Percentiles rank a stretch among this genome's conserved stretches.
These are phyloP conservation scores for Baryphthengus martii DNA, from an alignment of 2,113 vertebrate genomes.

Conservation along the genomic window DNA sequence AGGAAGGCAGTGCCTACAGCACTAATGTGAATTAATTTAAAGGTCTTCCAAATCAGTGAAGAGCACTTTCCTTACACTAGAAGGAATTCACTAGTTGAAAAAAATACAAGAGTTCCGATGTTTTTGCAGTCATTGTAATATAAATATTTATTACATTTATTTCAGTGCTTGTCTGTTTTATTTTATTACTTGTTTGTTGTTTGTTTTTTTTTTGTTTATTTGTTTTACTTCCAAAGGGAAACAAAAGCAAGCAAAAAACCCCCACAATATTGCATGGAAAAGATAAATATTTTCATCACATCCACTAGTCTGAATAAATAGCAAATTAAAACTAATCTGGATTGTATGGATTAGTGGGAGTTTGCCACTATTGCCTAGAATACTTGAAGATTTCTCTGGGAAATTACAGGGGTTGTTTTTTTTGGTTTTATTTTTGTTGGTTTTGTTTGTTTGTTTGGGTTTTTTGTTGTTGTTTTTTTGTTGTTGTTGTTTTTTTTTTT, in stretches of 20 bases:
- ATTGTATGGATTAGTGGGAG: neutral
- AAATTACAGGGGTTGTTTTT: neutral
- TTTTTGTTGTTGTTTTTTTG: neutral
- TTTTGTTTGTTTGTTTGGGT: too few relatives aligned
- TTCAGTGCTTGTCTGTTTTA: neutral
- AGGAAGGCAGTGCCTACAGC: neutral
- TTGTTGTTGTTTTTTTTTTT: neutral
- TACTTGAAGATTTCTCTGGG: neutral
- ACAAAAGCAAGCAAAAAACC: neutral
- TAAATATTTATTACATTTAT: neutral
- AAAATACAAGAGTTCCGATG: neutral
- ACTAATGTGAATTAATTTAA: neutral
- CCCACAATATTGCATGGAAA: neutral
- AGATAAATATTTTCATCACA: accelerated
- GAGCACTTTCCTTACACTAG: neutral
- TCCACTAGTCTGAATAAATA: neutral
- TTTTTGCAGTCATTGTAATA: neutral
- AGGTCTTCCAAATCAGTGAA: neutral
- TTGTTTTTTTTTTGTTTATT: too few relatives aligned
- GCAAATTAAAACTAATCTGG: neutral
- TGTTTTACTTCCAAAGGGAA: neutral
- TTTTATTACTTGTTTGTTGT: neutral
- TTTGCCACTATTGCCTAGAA: neutral
- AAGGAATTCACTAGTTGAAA: neutral
- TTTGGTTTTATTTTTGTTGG: too few relatives aligned